Base-by-base conservation (phyloP, 2,888 invertebrate species). In the Troides aeacus region DNA sequence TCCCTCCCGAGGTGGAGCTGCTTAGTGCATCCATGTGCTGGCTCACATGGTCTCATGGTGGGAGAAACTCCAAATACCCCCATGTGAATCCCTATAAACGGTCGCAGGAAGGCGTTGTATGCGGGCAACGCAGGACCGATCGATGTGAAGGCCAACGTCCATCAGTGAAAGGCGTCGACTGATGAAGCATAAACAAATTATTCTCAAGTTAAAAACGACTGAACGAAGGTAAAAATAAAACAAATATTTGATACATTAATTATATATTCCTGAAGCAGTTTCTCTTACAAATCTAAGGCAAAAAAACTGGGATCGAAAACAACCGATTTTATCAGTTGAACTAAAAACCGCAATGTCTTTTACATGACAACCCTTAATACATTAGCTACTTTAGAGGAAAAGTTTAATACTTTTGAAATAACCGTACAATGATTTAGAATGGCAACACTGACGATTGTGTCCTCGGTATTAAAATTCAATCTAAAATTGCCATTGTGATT, bases 241-340 rank as follows among this genome's bases (percentile, higher is more conserved):
- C 62, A 5, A 59, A 36, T 17, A 18, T 2, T 36, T 53, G 17
- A 64, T 10, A 17, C 39, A 59, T 42, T 59, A 59, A 17, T 58
- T 23, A 62, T 56, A 53, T 59, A 61, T 36, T 68, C 58, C 8
- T 24, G n/a, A 46, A 62, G 30, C 36, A 36, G 59, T 58, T 63
- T 68, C 63, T 10, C 68, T 68, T 68, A 68, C 53, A 68, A 30
- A 68, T 30, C 63, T 68, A 68, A 59, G 1, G 64, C 21, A 24
- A 62, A 23, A 24, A 23, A 58, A 62, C 21, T 17, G 46, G 21
- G 59, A 67, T 61, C 42, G 17, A 65, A 69, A 69, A 46, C 56
- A 58, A 62, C 62, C 57, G 66, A 66, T 62, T 59, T 39, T 15
- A 70, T 70, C 62, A 70, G 62, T 58, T 50, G 57, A 60, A 61